Percentiles rank a stretch among this genome's conserved stretches.
Evolutionary conservation across 2,113 vertebrate species (phyloP).

Genomic region (Saguinus midas): DNA sequence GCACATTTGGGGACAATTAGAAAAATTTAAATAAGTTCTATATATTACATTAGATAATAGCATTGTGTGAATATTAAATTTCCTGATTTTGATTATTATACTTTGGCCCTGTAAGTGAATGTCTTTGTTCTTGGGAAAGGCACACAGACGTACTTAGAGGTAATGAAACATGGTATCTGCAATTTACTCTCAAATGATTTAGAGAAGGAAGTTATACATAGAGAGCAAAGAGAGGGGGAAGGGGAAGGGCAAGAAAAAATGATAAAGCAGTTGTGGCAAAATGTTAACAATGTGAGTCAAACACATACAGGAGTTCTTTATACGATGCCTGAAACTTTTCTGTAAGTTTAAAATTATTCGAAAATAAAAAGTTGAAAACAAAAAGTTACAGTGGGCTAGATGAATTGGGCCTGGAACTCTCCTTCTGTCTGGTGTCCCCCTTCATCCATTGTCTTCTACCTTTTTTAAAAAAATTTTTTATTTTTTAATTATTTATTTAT

Average conservation of each 20-base stretch:
- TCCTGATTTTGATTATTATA: not conserved
- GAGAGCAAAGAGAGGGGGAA: not conserved
- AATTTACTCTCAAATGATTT: not conserved
- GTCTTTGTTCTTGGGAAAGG: not conserved
- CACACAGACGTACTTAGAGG: not conserved
- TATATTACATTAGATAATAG: not conserved
- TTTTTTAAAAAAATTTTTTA: too few relatives aligned
- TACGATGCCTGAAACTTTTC: not conserved
- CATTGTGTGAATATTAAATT: not conserved
- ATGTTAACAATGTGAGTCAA: not conserved
- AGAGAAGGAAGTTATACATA: not conserved
- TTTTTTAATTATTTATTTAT: too few relatives aligned
- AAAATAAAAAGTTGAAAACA: conserved; percentile 6
- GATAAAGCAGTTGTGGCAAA: not conserved
- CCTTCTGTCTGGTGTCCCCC: not conserved
- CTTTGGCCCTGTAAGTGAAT: not conserved
- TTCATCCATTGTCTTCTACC: not conserved
- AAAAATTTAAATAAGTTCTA: not conserved
- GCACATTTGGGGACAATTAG: not conserved
- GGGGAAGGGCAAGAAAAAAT: not conserved
- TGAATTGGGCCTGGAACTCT: not conserved
- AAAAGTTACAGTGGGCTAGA: not conserved
- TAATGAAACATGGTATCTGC: not conserved
- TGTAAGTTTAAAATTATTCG: conserved; percentile 8
- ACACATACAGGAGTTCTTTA: not conserved